phyloP scores from a whole-genome alignment of 2,113 vertebrate species.

The Eonycteris spelaea region DNA sequence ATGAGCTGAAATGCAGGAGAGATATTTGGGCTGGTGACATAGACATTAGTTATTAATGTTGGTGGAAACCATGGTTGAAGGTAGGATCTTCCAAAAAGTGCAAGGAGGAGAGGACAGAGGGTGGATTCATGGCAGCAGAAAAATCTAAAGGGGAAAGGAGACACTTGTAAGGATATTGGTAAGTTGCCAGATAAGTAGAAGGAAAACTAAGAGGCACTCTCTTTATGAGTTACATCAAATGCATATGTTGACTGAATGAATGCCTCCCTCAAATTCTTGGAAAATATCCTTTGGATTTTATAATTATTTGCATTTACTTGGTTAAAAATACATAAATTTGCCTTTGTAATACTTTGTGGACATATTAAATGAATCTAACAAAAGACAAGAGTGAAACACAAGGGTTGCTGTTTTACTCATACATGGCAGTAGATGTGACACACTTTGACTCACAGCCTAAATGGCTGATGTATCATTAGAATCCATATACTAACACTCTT shows the following conservation, averaged over 20 bases:
- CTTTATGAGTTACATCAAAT: background rate
- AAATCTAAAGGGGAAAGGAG: background rate
- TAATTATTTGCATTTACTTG: constrained; percentile 22
- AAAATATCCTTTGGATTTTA: background rate
- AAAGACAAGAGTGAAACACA: background rate
- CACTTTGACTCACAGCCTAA: constrained; percentile 7
- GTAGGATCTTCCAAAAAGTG: background rate
- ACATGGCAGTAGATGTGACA: background rate
- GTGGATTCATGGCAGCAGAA: background rate
- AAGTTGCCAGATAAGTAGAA: background rate
- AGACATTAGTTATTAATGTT: background rate
- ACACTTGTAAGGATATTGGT: background rate
- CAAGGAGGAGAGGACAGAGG: background rate
- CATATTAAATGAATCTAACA: background rate
- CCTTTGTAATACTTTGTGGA: background rate
- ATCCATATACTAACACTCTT: background rate
- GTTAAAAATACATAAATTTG: constrained; percentile 2
- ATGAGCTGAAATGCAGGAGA: background rate
- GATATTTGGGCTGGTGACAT: background rate
- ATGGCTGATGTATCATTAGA: background rate
- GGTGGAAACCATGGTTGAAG: background rate
- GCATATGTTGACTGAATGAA: background rate
- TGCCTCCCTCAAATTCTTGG: background rate
- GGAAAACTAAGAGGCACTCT: background rate
- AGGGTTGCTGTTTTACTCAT: background rate